phyloP scores from a whole-genome alignment of 2,113 vertebrate species.

The Rhegmatorhina hoffmannsi region DNA sequence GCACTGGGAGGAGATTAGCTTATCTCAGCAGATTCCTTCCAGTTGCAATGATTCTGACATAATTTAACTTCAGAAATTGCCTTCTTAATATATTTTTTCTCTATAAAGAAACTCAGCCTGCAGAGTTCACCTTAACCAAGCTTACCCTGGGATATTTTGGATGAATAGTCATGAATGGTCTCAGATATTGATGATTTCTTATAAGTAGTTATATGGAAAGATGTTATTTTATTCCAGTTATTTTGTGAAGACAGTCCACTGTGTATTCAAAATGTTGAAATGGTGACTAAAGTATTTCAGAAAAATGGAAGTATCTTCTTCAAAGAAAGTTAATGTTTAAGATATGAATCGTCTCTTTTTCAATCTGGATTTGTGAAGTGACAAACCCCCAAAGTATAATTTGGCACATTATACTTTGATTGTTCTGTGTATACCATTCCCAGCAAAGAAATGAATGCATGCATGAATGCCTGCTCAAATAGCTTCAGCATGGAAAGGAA shows the following conservation, averaged over 20 bases:
- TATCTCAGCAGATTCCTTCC: background rate
- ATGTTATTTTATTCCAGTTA: background rate
- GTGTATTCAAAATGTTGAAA: background rate
- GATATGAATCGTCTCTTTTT: background rate
- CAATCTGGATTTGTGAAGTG: background rate
- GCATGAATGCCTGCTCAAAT: background rate
- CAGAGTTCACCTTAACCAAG: background rate
- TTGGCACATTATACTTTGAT: background rate
- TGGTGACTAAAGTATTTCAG: background rate
- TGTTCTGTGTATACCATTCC: background rate
- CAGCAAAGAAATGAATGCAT: background rate
- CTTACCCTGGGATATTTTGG: background rate
- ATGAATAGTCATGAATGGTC: background rate
- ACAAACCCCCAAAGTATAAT: background rate
- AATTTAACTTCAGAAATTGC: background rate
- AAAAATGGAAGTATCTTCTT: background rate
- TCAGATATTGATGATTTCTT: background rate
- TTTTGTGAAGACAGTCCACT: background rate
- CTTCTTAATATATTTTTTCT: background rate
- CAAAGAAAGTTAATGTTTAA: background rate
- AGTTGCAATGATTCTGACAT: background rate
- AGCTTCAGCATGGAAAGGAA: background rate
- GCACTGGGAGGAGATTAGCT: background rate
- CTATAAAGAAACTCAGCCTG: fast-evolving
- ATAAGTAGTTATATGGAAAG: background rate